Evolutionary conservation across 2,888 invertebrate species (phyloP).

Genomic region (Lordiphosa andalusiaca): DNA sequence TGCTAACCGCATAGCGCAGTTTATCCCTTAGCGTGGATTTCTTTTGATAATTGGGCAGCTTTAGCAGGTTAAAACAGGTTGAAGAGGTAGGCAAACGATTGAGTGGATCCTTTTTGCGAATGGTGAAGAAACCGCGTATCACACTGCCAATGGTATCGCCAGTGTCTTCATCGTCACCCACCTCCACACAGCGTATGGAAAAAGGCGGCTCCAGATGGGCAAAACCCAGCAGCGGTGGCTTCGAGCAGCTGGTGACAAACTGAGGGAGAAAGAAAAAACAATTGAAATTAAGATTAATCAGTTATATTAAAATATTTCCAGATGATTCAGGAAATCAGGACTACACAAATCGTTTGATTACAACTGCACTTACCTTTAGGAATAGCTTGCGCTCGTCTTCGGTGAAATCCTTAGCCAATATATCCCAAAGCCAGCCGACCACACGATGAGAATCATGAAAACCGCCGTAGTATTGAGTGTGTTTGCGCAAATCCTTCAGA

Average conservation of each 20-base stretch:
- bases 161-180: slow-evolving; percentile 97
- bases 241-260: slow-evolving; percentile 97
- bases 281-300: background rate
- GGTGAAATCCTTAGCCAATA: slow-evolving; percentile 95
- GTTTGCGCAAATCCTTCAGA: slow-evolving; percentile 90
- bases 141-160: slow-evolving; percentile 92
- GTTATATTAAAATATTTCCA: too few species aligned
- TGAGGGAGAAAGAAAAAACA: slow-evolving; percentile 67
- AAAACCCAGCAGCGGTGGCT: slow-evolving; percentile 97
- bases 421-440: slow-evolving; percentile 99
- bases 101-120: slow-evolving; percentile 95
- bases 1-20: slow-evolving; percentile 96
- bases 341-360: background rate
- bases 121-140: slow-evolving; percentile 98
- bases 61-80: slow-evolving; percentile 98
- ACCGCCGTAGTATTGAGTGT: slow-evolving; percentile 99
- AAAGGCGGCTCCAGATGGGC: slow-evolving; percentile 98
- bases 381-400: slow-evolving; percentile 96
- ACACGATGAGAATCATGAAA: slow-evolving; percentile 97
- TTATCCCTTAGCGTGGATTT: slow-evolving; percentile 97
- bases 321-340: too few species aligned
- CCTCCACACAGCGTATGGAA: slow-evolving; percentile 99
- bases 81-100: slow-evolving; percentile 99
- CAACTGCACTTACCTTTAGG: slow-evolving; percentile 86
- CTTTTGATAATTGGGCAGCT: slow-evolving; percentile 98